Evolutionary conservation across 2,888 invertebrate genomes (phyloP).

Genomic region (Euplagia quadripunctaria): DNA sequence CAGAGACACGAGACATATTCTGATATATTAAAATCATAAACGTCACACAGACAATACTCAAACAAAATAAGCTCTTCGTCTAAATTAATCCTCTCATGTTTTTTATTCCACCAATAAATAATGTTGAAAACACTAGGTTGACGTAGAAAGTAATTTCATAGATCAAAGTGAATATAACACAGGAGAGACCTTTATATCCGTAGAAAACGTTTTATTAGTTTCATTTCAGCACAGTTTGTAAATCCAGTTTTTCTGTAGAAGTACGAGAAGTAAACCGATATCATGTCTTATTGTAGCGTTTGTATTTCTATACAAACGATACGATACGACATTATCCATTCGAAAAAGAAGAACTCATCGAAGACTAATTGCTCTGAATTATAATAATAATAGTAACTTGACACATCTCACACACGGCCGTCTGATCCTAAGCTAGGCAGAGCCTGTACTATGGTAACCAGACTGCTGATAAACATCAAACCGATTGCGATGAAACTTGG

Average conservation of each 20-base stretch:
- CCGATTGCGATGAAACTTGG: too few relatives aligned
- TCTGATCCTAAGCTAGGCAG: too few relatives aligned
- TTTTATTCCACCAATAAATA: slow-evolving; percentile 4
- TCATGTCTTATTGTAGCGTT: neutral
- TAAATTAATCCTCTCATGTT: slow-evolving; percentile 6
- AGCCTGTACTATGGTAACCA: too few relatives aligned
- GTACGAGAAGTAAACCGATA: neutral
- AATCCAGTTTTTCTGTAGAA: neutral
- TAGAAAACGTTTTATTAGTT: slow-evolving; percentile 10
- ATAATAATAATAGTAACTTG: too few relatives aligned
- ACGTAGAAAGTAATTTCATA: slow-evolving; percentile 26
- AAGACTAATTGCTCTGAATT: too few relatives aligned
- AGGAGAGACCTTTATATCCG: slow-evolving; percentile 5
- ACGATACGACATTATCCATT: too few relatives aligned
- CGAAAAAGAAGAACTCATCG: too few relatives aligned
- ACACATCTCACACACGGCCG: too few relatives aligned
- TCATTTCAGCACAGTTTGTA: slow-evolving; percentile 24
- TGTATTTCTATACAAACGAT: neutral
- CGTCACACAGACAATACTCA: neutral
- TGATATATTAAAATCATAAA: neutral
- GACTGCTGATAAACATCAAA: too few relatives aligned
- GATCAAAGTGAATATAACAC: slow-evolving; percentile 29
- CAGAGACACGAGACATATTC: neutral
- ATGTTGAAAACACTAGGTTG: neutral
- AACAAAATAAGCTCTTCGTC: neutral